Conservation (phyloP, 2,797 vertebrate genomes). For the Sebastolobus altivelis region DNA sequence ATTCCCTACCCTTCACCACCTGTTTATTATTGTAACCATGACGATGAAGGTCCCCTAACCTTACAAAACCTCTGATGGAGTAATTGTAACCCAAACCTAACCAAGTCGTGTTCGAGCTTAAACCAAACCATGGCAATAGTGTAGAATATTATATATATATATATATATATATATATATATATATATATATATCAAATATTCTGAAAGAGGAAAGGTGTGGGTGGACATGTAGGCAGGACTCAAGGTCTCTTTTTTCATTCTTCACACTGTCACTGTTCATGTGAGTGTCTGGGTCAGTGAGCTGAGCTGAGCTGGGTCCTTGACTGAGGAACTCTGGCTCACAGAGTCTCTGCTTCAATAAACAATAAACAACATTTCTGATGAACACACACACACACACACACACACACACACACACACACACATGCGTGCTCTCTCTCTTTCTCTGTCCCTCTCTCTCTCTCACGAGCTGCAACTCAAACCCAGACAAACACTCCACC, state of each 20-base stretch:
- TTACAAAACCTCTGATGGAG: too few relatives aligned
- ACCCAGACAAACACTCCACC: too few relatives aligned
- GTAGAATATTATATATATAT: too few relatives aligned
- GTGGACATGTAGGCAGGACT: neutral
- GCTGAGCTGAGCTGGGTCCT: neutral
- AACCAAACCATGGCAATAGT: too few relatives aligned
- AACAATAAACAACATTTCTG: neutral
- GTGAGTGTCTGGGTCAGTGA: conserved; percentile 8
- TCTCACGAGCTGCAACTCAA: too few relatives aligned
- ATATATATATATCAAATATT: neutral
- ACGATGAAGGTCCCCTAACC: too few relatives aligned
- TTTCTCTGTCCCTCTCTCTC: too few relatives aligned
- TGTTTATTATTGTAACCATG: too few relatives aligned
- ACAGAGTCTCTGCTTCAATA: conserved; percentile 36
- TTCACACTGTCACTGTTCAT: neutral
- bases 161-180: too few relatives aligned
- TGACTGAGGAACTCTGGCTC: conserved; percentile 7
- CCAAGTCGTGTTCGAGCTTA: too few relatives aligned
- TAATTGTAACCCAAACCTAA: too few relatives aligned
- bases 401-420: neutral
- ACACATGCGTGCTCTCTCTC: neutral
- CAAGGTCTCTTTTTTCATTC: neutral
- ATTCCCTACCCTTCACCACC: too few relatives aligned
- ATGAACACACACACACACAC: neutral
- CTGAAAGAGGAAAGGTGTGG: neutral